Conservation (phyloP, 2,113 vertebrate genomes). For the Rhinogobius similis region DNA sequence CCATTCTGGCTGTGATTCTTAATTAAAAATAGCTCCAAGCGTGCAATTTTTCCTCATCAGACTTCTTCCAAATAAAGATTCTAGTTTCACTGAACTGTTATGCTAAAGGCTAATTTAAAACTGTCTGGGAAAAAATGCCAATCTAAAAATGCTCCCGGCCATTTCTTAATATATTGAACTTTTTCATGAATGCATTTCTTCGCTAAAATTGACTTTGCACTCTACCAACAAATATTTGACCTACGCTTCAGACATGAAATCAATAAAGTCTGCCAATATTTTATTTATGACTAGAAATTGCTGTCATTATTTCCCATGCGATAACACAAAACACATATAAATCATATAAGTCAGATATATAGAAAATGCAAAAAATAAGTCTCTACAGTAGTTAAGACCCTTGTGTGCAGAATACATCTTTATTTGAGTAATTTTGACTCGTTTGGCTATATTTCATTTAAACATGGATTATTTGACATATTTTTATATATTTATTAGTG, state of each 20-base stretch:
- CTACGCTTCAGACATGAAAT: slow-evolving; percentile 17
- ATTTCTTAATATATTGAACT: not conserved
- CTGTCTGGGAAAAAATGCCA: not conserved
- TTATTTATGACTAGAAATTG: slow-evolving; percentile 15
- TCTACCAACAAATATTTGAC: not conserved
- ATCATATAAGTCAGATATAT: slow-evolving; percentile 45
- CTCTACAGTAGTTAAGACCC: not conserved
- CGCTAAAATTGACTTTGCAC: not conserved
- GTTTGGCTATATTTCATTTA: too few species aligned
- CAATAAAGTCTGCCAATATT: slow-evolving; percentile 24
- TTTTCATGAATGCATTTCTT: not conserved
- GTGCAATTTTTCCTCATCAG: too few species aligned
- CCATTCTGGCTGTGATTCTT: too few species aligned
- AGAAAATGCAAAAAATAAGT: slow-evolving; percentile 2
- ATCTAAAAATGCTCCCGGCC: not conserved
- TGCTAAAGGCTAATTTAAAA: slow-evolving; percentile 1
- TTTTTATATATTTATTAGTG: too few species aligned
- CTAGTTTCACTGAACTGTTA: not conserved
- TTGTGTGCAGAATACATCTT: not conserved
- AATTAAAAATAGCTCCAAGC: too few species aligned
- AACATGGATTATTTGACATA: not conserved
- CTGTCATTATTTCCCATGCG: slow-evolving; percentile 21
- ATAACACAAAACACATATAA: slow-evolving; percentile 23
- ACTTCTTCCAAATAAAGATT: too few species aligned
- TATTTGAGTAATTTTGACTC: not conserved